Evolutionary conservation across 2,113 vertebrate species (phyloP), one percentile per base, ranked within the genome.

Genomic region (Mus pahari): DNA sequence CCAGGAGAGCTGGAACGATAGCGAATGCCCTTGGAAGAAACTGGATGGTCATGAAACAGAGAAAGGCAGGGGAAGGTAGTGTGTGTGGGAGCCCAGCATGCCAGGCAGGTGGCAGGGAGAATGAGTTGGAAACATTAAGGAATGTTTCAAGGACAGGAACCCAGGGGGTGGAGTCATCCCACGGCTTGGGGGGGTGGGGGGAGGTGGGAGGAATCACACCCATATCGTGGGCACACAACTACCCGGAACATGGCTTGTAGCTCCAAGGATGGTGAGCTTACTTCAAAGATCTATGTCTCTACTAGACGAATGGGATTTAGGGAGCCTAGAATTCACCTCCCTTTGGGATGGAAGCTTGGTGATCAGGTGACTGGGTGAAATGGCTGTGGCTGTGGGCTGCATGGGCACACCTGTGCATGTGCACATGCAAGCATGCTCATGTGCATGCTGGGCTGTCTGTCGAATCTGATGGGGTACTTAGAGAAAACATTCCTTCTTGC

Each of bases 371-470:
- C n/a, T 73, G 87, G 91, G 70, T 92, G 90, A 94, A 73, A 78
- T 93, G 94, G 90, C 94, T 95, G 58, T 95, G 94, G 86, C 53
- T 60, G 66, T 33, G 96, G 87, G 96, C 91, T 97, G 96, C 93
- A 92, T 86, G 77, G 94, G 93, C 86, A 93, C 14, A 5, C 0
- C 93, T 93, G 91, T 94, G 96, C 96, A 96, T 97, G 96, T 90
- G 96, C 83, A 90, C 87, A 94, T 93, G 97, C 86, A 77, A 79
- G 96, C 4, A 53, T 92, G 93, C 94, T 94, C n/a, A 10, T 94
- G 93, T 98, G 97, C 97, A 97, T 97, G 97, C 95, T 92, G 94
- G 95, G 96, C 92, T 97, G 96, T 95, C 95, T 94, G 86, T 96
- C 42, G 84, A 60, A 86, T 84, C 84, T 93, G 92, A 68, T 90